Base-by-base conservation (phyloP, 2,888 invertebrate genomes). In the Drosophila nr. medialis region DNA sequence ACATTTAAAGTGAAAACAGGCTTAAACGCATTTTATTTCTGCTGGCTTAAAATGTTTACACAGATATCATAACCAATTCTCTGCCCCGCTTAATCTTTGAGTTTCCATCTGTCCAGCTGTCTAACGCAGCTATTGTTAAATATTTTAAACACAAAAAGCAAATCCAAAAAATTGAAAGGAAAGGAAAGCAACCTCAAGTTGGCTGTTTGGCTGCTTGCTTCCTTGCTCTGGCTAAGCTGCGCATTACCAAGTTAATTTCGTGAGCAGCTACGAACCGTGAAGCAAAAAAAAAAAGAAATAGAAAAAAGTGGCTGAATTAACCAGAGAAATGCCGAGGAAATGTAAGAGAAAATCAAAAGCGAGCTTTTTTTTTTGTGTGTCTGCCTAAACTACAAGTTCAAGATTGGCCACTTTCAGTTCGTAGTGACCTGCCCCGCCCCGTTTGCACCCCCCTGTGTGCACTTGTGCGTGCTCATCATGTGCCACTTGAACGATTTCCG, bases 401-500 rank as follows among this genome's bases (percentile, higher is more conserved):
- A 36, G 51, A 27, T 10, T 64, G 64, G 45, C 21, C 63, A 64
- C 54, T 62, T 73, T 60, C 61, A 40, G 13, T 40, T 21, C 24
- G 11, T 29, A 21, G 15, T 15, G 18, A 11, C 5, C 5, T 21
- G 21, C 18, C 58, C 30, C 7, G 0, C 24, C 11, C 5, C 54
- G 56, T 36, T 36, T 36, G 38, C 58, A 48, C 30, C 24, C 36
- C 62, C 65, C 51, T 77, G 75, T 85, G 72, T 82, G 72, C 85
- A 80, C 67, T 74, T 89, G 80, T 83, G 90, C 79, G 86, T 79
- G 74, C 83, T 85, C 80, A 82, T 83, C 80, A 77, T 79, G 79
- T 81, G 88, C 86, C 90, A 85, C 86, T 89, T 88, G 79, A 86
- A 88, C 81, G 90, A 81, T 88, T 86, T 90, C 69, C 78, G 64